Conservation (phyloP, 1,140 invertebrate genomes). For the Elymnias hypermnestra region DNA sequence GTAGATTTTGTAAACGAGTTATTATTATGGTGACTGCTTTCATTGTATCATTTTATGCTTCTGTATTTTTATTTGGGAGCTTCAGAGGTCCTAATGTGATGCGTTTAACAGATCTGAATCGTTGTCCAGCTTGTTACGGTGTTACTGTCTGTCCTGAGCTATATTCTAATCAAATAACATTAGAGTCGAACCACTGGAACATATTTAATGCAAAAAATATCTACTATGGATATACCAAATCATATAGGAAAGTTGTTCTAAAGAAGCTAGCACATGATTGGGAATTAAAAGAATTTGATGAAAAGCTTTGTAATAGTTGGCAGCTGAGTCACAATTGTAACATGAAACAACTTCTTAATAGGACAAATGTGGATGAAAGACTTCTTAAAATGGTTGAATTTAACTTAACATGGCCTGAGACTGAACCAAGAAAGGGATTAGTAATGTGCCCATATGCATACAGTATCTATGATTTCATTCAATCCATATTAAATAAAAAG, state of each 20-base stretch:
- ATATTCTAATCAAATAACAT: conserved; percentile 53
- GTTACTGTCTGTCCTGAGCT: conserved; percentile 57
- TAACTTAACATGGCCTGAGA: conserved; percentile 44
- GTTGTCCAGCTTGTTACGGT: conserved; percentile 60
- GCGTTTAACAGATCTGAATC: conserved; percentile 48
- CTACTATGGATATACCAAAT: conserved; percentile 56
- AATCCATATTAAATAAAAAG: conserved; percentile 33
- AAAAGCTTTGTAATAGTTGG: conserved; percentile 45
- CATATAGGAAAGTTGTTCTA: conserved; percentile 44
- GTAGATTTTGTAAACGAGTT: conserved; percentile 49
- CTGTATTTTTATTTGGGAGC: conserved; percentile 49
- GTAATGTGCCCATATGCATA: conserved; percentile 57
- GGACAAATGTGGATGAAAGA: conserved; percentile 45
- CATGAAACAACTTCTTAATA: conserved; percentile 43
- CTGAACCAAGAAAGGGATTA: conserved; percentile 49
- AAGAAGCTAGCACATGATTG: conserved; percentile 60
- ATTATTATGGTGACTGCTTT: conserved; percentile 31
- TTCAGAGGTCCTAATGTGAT: conserved; percentile 48
- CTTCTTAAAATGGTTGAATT: conserved; percentile 45
- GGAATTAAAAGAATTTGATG: conserved; percentile 53
- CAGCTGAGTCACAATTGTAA: conserved; percentile 41
- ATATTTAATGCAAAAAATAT: conserved; percentile 64
- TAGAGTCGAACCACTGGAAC: conserved; percentile 35
- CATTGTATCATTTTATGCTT: conserved; percentile 44
- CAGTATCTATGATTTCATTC: conserved; percentile 47